Base-by-base conservation (phyloP, 1,140 invertebrate genomes). In the Ectropis grisescens region DNA sequence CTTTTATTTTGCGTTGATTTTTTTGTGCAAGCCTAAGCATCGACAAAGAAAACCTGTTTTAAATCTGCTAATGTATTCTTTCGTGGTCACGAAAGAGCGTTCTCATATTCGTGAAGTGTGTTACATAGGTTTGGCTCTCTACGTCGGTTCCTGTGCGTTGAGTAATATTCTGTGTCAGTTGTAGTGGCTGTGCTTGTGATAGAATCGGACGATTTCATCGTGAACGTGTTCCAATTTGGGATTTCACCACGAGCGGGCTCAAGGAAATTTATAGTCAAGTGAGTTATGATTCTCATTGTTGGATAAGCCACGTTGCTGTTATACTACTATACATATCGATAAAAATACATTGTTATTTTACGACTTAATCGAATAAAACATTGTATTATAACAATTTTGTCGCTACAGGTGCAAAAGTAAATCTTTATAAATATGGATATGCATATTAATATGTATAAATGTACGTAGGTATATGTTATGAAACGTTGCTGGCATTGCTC, bases 211-310 rank as follows among this genome's bases (percentile, higher is more conserved):
- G 50, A 67, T 76, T 75, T 75, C 57, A 57, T 71, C 61, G 72
- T 37, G 56, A 67, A 75, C 66, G 70, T 80, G 71, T 72, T 69
- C 64, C 61, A 65, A 58, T 68, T 78, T 68, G 42, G 72, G 64
- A 75, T 71, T 80, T 80, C 75, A 80, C 56, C 75, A 80, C 75
- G 75, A 80, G 69, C 70, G 75, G 75, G 68, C 62, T 80, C 43
- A 78, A 80, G 67, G 72, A 80, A 71, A 55, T 80, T 61, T 80
- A 80, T 65, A 67, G 75, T 68, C 75, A 78, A 75, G 75, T 80
- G 51, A 71, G 75, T 69, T 55, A 35, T 6, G 6, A n/a, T 6
- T 4, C 24, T 7, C 6, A 6, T 6, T 26, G 4, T 4, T 22
- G 19, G 19, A n/a, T n/a, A n/a, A n/a, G n/a, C n/a, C n/a, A n/a